Evolutionary conservation across 2,888 invertebrate genomes (phyloP), one percentile per base, ranked within the genome.

Genomic region (Acanthacorydalis orientalis): DNA sequence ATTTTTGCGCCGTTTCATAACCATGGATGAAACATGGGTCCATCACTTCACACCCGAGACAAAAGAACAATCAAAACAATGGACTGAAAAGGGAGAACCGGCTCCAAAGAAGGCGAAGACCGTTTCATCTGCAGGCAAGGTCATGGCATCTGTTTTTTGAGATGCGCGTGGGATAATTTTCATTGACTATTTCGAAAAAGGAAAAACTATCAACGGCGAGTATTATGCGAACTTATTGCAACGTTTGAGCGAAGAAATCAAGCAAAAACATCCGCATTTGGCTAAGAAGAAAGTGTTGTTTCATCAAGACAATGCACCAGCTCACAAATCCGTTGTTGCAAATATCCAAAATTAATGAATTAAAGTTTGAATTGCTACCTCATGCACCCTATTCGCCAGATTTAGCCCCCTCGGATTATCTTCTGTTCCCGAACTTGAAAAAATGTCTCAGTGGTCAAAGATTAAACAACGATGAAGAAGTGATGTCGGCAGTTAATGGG

Each of bases 11-110:
- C 53, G 56, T 48, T 53, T 56, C 43, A 47, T 59, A 41, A 58
- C 54, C 51, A 53, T 55, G 14, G 56, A 60, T 56, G 55, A 62
- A 15, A 58, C 56, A 43, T 58, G 57, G 57, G 53, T 60, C 46
- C 56, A 59, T 49, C 53, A 54, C 51, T 56, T 53, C 50, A 47
- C 47, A 42, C 42, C 23, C 7, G 37, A 9, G 37, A 37, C 10
- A 14, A 37, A 37, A 14, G 37, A 37, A 37, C 37, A 37, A 14
- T 7, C 37, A 37, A 37, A 37, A 37, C 37, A 37, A 37, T 37
- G 37, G 10, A 37, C 37, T 37, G 37, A 37, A 37, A 37, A 9
- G 37, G 37, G 37, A 37, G 4, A 37, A 37, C 10, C 37, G 37
- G 4, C 10, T 37, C 37, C 37, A 37, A 37, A 37, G 10, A 37